phyloP scores from a whole-genome alignment of 2,113 vertebrate species.

The Dasyprocta punctata region DNA sequence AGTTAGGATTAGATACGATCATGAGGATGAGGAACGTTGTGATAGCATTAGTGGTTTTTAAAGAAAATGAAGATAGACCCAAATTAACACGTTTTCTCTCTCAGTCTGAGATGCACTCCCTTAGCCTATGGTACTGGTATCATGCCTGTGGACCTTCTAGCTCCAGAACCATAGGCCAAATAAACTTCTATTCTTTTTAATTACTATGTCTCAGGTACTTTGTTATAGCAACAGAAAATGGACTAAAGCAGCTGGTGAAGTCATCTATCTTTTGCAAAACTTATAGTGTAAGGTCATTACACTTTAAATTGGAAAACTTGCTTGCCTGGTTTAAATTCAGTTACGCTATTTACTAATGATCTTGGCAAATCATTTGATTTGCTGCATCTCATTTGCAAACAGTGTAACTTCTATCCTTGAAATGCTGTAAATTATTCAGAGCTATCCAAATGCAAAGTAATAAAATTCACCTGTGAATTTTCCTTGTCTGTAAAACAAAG shows the following conservation, averaged over 20 bases:
- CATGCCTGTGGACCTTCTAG: neutral
- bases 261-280: neutral
- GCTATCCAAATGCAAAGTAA: neutral
- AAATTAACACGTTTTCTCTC: neutral
- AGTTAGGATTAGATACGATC: neutral
- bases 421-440: slow-evolving; percentile 17
- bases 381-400: neutral
- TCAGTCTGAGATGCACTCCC: neutral
- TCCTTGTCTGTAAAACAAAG: slow-evolving; percentile 46
- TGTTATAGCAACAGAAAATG: neutral
- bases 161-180: neutral
- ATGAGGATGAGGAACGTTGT: neutral
- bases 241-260: neutral
- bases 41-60: neutral
- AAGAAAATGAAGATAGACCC: neutral
- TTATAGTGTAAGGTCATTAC: neutral
- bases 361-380: slow-evolving; percentile 5
- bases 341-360: slow-evolving; percentile 37
- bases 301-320: slow-evolving; percentile 43
- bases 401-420: neutral
- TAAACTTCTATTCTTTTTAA: neutral
- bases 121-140: too few relatives aligned
- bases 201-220: neutral
- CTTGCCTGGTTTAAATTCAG: neutral
- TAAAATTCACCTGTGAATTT: slow-evolving; percentile 44